These are phyloP conservation scores for Drosophila simulans DNA, from an alignment of 1,140 invertebrate genomes.

Conservation along the genomic window DNA sequence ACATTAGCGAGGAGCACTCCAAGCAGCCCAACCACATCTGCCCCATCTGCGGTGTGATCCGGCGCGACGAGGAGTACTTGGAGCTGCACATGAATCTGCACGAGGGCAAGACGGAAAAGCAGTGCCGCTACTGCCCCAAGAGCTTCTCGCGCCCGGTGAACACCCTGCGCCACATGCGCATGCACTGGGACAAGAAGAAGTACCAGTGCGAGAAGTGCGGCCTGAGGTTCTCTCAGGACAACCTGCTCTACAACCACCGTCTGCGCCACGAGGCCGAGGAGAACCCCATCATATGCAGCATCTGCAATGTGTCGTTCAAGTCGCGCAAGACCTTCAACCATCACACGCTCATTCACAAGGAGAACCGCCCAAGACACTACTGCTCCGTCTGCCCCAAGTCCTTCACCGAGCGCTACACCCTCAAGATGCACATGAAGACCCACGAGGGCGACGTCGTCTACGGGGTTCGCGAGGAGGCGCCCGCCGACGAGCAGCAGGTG, in stretches of 20 bases:
- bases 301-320: constrained; percentile 80
- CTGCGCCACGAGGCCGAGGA: constrained; percentile 80
- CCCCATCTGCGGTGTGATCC: constrained; percentile 69
- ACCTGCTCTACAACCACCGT: constrained; percentile 76
- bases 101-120: constrained; percentile 78
- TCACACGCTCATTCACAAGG: constrained; percentile 78
- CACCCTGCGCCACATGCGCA: constrained; percentile 78
- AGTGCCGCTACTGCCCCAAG: constrained; percentile 78
- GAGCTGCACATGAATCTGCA: constrained; percentile 82
- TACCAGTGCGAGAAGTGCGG: constrained; percentile 83
- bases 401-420: constrained; percentile 79
- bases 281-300: constrained; percentile 78
- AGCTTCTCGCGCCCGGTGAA: constrained; percentile 75
- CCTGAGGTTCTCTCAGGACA: constrained; percentile 72
- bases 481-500: constrained; percentile 64
- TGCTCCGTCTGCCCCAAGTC: constrained; percentile 76
- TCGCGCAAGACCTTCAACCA: constrained; percentile 80
- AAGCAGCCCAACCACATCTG: constrained; percentile 62
- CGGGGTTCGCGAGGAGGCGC: constrained; percentile 60
- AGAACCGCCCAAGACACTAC: constrained; percentile 74
- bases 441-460: constrained; percentile 71
- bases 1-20: constrained; percentile 69
- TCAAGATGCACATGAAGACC: constrained; percentile 82
- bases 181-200: constrained; percentile 83
- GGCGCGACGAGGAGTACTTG: constrained; percentile 76